Evolutionary conservation across 2,797 vertebrate genomes (phyloP), one percentile per base, ranked within the genome.

Genomic region (Crypturellus tataupa): DNA sequence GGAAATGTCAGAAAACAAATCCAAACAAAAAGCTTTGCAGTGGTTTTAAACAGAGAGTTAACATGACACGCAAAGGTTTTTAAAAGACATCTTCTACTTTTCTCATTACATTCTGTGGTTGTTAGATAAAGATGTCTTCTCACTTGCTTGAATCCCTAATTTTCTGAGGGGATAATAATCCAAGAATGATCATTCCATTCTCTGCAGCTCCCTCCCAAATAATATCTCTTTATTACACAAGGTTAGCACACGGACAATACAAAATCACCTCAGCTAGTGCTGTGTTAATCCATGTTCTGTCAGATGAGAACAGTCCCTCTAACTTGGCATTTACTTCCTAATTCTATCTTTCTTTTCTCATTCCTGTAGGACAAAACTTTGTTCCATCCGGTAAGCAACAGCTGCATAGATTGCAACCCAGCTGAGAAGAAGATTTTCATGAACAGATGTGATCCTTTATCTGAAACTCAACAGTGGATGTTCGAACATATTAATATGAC

Each of bases 391-490:
- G 98, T 99, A 95, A 99, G 98, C 97, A 98, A 98, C 97, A 98
- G 98, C 97, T 99, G 98, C 91, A 96, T 99, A 96, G 98, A 99
- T 93, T 99, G 98, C 97, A 98, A 98, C 94, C 98, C 98, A 3
- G 97, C 98, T 23, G 98, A 99, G 95, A 99, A 98, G 98, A 98
- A 98, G 97, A 98, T 99, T 97, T 99, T 99, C 98, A 99, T 99
- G 98, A 98, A 98, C 97, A 98, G 98, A 98, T 99, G 98, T 93
- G 98, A 99, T 95, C 98, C 98, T 73, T 97, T 98, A 35, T 98
- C 98, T 60, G 98, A 98, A 96, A 99, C 98, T 78, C 98, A 99
- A 82, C 98, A 98, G 96, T 99, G 98, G 98, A 97, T 98, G 96
- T 99, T 99, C 97, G 98, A 99, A 97, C 98, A 98, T 96, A 96